Evolutionary conservation across 1,140 invertebrate genomes (phyloP).

Genomic region (Dendroctonus valens): DNA sequence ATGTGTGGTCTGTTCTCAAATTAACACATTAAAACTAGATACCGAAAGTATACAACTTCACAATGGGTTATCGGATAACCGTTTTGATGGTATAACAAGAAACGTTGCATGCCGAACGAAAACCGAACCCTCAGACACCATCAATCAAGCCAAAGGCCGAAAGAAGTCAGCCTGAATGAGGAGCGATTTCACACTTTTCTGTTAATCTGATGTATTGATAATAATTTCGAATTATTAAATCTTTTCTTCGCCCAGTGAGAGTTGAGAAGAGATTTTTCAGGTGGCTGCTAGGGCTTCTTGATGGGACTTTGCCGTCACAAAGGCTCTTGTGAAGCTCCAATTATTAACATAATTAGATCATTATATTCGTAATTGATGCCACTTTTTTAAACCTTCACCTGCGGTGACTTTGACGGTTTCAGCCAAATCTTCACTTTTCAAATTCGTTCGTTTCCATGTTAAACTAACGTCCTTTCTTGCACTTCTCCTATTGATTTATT

Average conservation of each 20-base stretch:
- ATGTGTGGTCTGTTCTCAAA: neutral
- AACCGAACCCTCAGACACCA: slow-evolving; percentile 6
- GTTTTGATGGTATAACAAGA: slow-evolving; percentile 22
- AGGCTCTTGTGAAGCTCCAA: neutral
- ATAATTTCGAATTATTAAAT: slow-evolving; percentile 1
- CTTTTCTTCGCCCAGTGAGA: no score
- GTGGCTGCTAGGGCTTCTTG: no score
- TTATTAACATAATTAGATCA: no score
- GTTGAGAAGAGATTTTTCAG: no score
- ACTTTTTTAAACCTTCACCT: no score
- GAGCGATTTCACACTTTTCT: slow-evolving; percentile 21
- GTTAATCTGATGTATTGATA: slow-evolving; percentile 11
- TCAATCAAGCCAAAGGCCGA: slow-evolving; percentile 11
- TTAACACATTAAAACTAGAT: slow-evolving; percentile 13
- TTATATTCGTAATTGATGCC: no score
- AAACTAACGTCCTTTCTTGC: no score
- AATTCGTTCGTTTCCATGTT: no score
- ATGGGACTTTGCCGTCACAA: no score
- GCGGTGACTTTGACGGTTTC: no score
- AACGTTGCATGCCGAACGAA: slow-evolving; percentile 18
- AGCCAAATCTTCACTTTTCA: no score
- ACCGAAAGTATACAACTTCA: slow-evolving; percentile 10
- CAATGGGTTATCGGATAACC: slow-evolving; percentile 8
- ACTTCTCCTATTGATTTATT: no score
- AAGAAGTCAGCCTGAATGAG: slow-evolving; percentile 19